These are phyloP conservation scores for Poecilia velifera DNA, from an alignment of 2,797 vertebrate genomes.

Conservation along the genomic window DNA sequence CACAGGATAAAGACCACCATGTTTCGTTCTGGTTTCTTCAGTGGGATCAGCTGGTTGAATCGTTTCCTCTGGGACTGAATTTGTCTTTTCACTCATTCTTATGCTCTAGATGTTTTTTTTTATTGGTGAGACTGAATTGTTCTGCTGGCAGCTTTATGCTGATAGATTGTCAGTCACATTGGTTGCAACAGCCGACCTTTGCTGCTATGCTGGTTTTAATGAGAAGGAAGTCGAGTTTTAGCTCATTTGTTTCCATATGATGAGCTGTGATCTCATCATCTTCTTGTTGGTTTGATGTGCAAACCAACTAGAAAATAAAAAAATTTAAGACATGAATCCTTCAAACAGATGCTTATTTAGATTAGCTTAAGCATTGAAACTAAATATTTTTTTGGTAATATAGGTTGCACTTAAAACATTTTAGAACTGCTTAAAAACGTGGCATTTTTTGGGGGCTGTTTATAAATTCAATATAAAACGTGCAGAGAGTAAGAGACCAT, in stretches of 20 bases:
- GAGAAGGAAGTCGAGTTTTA: constrained; percentile 46
- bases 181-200: constrained; percentile 54
- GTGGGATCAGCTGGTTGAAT: constrained; percentile 4
- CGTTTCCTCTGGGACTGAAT: neutral
- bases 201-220: constrained; percentile 50
- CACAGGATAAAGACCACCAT: neutral
- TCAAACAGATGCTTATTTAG: neutral
- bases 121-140: neutral
- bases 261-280: neutral
- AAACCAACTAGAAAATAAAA: too few relatives aligned
- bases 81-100: constrained; percentile 2
- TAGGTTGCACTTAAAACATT: neutral
- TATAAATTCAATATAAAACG: too few relatives aligned
- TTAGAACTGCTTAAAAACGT: neutral
- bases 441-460: too few relatives aligned
- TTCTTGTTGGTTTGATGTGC: too few relatives aligned
- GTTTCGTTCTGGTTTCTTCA: constrained; percentile 23
- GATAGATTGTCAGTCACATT: constrained; percentile 51
- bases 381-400: neutral
- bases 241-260: constrained; percentile 12
- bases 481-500: neutral
- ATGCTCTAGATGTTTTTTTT: constrained; percentile 1
- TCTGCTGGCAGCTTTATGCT: constrained; percentile 22
- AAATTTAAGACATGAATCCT: too few relatives aligned
- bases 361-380: neutral